Conservation (phyloP, 2,113 vertebrate species). For the Neodontobutis hainanensis region DNA sequence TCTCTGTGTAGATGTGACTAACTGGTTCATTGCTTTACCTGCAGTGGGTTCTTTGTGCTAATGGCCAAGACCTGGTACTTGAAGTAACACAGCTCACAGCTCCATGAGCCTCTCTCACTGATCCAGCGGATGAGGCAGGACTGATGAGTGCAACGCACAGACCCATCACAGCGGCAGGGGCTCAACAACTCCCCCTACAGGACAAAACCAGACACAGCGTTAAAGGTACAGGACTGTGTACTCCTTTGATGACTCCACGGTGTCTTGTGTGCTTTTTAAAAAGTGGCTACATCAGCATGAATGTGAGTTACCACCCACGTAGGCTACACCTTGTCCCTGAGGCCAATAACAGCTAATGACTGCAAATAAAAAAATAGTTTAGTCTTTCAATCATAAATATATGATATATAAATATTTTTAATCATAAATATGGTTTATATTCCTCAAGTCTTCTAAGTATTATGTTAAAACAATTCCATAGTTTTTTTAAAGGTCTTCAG, state of each 20-base stretch:
- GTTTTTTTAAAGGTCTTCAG: too few species aligned
- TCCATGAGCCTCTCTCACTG: slow-evolving; percentile 88
- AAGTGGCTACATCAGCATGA: too few species aligned
- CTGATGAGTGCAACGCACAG: slow-evolving; percentile 87
- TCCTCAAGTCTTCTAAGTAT: too few species aligned
- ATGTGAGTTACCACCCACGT: too few species aligned
- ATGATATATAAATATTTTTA: too few species aligned
- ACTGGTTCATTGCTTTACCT: slow-evolving; percentile 69
- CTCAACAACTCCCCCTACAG: slow-evolving; percentile 86
- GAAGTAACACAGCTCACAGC: slow-evolving; percentile 88
- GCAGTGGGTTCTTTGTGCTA: slow-evolving; percentile 88
- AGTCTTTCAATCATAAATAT: too few species aligned
- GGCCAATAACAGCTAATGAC: too few species aligned
- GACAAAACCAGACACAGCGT: slow-evolving; percentile 38
- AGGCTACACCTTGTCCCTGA: too few species aligned
- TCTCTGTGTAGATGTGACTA: neutral
- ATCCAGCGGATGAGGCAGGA: slow-evolving; percentile 90
- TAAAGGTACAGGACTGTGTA: neutral
- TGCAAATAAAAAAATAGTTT: too few species aligned
- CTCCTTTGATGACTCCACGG: neutral
- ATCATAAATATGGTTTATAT: too few species aligned
- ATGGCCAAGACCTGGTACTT: slow-evolving; percentile 89
- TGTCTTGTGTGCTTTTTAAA: too few species aligned
- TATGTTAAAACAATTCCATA: too few species aligned
- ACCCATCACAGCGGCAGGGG: slow-evolving; percentile 86